Percentiles rank a stretch among this genome's conserved stretches.
Conservation (phyloP, 92 coral and sea anemone genomes). For the Scolanthus callimorphus region DNA sequence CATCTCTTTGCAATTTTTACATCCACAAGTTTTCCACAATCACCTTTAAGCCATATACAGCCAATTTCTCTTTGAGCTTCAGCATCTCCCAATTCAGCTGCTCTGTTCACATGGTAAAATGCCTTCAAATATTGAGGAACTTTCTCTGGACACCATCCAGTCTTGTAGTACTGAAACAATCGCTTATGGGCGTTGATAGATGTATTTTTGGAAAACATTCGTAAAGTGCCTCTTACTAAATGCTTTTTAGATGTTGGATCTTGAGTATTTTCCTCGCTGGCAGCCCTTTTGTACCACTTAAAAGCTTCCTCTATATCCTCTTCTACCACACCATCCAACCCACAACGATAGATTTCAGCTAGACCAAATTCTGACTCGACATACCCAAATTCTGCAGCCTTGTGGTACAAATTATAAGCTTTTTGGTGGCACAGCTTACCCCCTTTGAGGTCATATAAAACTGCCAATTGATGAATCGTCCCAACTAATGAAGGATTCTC, state of each 20-base stretch:
- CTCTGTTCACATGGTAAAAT: constrained; percentile 53
- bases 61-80: constrained; percentile 56
- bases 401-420: constrained; percentile 51
- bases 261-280: too few species aligned
- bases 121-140: constrained; percentile 60
- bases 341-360: constrained; percentile 67
- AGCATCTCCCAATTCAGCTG: constrained; percentile 49
- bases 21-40: constrained; percentile 29
- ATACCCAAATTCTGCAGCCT: constrained; percentile 45
- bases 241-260: too few species aligned
- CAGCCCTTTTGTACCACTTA: constrained; percentile 72
- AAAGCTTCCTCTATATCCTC: constrained; percentile 65
- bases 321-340: constrained; percentile 49
- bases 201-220: constrained; percentile 4
- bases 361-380: constrained; percentile 35
- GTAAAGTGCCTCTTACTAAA: constrained; percentile 16
- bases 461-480: constrained; percentile 15
- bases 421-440: constrained; percentile 27
- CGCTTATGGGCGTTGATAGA: constrained; percentile 11
- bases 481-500: too few species aligned
- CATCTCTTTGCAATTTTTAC: constrained; percentile 35
- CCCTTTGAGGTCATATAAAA: constrained; percentile 36
- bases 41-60: constrained; percentile 34
- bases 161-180: constrained; percentile 31
- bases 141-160: constrained; percentile 64